Conservation (phyloP, 2,888 invertebrate genomes). For the Ichneumon xanthorius region DNA sequence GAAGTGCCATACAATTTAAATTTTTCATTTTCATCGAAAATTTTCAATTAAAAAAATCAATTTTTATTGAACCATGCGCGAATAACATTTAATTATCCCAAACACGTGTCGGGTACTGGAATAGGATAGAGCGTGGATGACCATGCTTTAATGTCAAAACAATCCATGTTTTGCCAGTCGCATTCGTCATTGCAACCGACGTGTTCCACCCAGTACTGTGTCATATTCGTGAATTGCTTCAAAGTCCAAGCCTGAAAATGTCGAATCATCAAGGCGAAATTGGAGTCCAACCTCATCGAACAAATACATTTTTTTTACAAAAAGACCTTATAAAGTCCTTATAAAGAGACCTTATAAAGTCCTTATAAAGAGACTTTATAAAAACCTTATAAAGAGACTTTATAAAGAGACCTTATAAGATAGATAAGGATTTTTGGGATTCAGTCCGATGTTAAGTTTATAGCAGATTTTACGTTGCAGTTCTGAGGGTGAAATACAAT, state of each 20-base stretch:
- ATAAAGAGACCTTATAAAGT: no score
- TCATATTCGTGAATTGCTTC: slow-evolving; percentile 68
- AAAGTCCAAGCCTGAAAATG: slow-evolving; percentile 66
- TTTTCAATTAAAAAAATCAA: not conserved
- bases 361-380: no score
- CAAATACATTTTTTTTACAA: not conserved
- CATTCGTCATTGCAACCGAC: slow-evolving; percentile 64
- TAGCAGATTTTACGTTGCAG: no score
- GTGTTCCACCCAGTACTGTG: slow-evolving; percentile 75
- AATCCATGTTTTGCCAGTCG: slow-evolving; percentile 75
- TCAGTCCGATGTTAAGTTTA: no score
- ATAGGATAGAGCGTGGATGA: slow-evolving; percentile 75
- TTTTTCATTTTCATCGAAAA: not conserved
- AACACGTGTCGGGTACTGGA: slow-evolving; percentile 69
- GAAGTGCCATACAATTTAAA: no score
- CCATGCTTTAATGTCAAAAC: slow-evolving; percentile 73
- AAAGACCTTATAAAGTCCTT: no score
- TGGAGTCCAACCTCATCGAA: not conserved
- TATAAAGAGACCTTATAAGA: no score
- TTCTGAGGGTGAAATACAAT: slow-evolving; percentile 10
- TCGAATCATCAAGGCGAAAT: not conserved
- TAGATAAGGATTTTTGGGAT: no score
- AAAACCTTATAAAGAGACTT: no score
- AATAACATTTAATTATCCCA: slow-evolving; percentile 53
- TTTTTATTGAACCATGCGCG: not conserved